These are phyloP conservation scores for Garra rufa DNA, from an alignment of 2,113 vertebrate species.

Conservation along the genomic window DNA sequence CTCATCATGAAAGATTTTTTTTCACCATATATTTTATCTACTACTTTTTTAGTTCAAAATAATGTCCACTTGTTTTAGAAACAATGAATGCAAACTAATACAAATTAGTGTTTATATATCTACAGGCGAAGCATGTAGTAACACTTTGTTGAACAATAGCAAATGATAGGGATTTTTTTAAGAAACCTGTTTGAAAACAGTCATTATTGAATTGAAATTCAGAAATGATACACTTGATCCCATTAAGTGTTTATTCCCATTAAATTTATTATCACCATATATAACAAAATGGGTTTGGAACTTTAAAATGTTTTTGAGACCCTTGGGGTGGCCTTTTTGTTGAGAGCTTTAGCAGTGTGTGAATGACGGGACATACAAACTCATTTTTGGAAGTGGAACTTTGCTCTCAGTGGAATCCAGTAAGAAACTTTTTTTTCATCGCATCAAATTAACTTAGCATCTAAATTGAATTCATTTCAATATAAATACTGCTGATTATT, in stretches of 20 bases:
- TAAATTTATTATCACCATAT: no score
- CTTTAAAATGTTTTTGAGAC: background rate
- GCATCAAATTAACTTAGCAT: background rate
- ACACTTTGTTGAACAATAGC: no score
- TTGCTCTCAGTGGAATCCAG: constrained; percentile 16
- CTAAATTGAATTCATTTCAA: background rate
- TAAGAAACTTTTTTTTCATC: background rate
- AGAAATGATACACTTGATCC: background rate
- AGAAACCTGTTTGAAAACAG: background rate
- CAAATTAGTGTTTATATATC: background rate
- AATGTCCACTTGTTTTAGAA: background rate
- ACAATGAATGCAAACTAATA: background rate
- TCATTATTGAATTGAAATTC: background rate
- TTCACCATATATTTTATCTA: background rate
- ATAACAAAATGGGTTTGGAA: background rate
- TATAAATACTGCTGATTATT: background rate
- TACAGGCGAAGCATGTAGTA: background rate
- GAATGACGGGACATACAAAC: background rate
- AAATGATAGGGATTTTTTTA: background rate
- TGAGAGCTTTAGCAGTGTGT: constrained; percentile 17
- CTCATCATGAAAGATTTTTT: background rate
- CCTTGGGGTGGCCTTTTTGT: background rate
- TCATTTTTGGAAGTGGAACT: constrained; percentile 38
- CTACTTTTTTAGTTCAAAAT: background rate
- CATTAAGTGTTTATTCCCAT: background rate